phyloP scores from a whole-genome alignment of 2,888 invertebrate genomes.

The Venusia cambrica region DNA sequence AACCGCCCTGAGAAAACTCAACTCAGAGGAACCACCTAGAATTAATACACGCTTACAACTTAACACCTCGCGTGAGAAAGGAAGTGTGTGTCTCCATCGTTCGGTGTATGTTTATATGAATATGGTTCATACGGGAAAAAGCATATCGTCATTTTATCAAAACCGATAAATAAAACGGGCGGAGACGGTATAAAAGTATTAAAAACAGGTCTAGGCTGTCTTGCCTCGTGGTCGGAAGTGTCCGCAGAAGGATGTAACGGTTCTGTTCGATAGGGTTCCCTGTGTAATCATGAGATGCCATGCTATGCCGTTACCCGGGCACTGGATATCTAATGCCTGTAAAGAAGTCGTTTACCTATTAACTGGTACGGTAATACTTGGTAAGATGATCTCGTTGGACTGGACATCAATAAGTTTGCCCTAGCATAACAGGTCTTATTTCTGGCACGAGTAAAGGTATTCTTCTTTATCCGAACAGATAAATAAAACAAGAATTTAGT shows the following conservation, averaged over 20 bases:
- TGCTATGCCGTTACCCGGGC: slow-evolving; percentile 45
- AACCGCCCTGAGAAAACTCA: no score
- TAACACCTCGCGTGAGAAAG: slow-evolving; percentile 23
- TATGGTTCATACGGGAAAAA: slow-evolving; percentile 25
- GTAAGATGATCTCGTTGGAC: slow-evolving; percentile 12
- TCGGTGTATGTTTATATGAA: slow-evolving; percentile 19
- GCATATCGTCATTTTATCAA: slow-evolving; percentile 25
- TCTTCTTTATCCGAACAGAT: no score
- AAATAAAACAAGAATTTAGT: no score
- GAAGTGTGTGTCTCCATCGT: slow-evolving; percentile 16
- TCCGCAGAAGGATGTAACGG: slow-evolving; percentile 60
- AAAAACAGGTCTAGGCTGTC: slow-evolving; percentile 33
- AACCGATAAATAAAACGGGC: slow-evolving; percentile 26
- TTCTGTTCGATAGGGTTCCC: slow-evolving; percentile 47
- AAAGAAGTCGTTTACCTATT: slow-evolving; percentile 50
- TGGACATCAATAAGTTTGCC: slow-evolving; percentile 1
- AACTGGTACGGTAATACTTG: slow-evolving; percentile 36
- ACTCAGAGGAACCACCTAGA: no score
- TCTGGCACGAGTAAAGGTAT: no score
- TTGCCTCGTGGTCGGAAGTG: slow-evolving; percentile 51
- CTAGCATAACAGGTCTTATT: not conserved
- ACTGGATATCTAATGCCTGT: slow-evolving; percentile 29
- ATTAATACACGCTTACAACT: slow-evolving; percentile 2
- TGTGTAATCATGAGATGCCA: slow-evolving; percentile 47
- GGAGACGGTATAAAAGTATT: slow-evolving; percentile 32